Conservation (phyloP, 2,113 vertebrate species). For the Charina bottae region DNA sequence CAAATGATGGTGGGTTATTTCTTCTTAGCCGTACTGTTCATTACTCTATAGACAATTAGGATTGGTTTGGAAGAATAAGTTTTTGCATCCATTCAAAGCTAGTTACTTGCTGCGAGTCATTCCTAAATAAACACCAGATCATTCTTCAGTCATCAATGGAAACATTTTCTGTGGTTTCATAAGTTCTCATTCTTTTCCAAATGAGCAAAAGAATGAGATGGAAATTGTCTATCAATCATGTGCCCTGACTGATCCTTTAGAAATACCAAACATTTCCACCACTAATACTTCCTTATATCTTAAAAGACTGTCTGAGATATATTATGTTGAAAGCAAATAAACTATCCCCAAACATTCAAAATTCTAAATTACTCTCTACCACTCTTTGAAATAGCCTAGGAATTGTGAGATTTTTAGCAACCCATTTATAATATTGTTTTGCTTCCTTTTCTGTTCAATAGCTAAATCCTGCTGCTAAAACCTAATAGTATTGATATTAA, state of each 20-base stretch:
- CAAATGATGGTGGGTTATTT: background rate
- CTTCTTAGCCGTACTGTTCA: conserved; percentile 9
- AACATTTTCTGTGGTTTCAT: conserved; percentile 20
- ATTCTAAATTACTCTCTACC: background rate
- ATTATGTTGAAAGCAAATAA: background rate
- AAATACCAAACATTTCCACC: conserved; percentile 13
- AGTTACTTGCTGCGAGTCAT: background rate
- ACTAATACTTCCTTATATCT: background rate
- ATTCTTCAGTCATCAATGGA: conserved; percentile 20
- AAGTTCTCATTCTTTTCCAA: conserved; percentile 12
- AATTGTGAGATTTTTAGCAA: background rate
- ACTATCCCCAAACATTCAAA: background rate
- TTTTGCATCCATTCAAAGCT: background rate
- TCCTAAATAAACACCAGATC: conserved; percentile 14
- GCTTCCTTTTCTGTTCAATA: background rate
- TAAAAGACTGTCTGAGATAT: background rate
- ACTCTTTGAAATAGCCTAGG: conserved; percentile 27
- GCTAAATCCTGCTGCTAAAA: background rate
- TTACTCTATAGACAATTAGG: conserved; percentile 18
- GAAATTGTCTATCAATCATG: conserved; percentile 29
- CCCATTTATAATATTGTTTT: background rate
- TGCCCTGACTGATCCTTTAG: conserved; percentile 1
- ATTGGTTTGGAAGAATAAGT: background rate
- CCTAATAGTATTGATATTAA: background rate
- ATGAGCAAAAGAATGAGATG: background rate